Conservation (phyloP, 1,140 invertebrate genomes). For the Drosophila bocki region DNA sequence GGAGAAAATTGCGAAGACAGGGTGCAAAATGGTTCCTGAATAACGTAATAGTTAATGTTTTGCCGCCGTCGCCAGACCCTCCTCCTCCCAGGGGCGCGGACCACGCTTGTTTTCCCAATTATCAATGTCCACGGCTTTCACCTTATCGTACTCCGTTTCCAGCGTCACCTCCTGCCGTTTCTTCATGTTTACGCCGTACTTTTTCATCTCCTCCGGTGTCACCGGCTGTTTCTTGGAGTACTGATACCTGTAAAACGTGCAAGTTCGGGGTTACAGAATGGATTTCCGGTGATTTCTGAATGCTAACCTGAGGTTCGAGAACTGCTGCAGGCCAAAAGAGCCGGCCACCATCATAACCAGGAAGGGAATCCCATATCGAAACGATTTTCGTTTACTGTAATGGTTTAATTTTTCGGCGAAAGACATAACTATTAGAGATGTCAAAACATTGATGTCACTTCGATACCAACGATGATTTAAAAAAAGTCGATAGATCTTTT, state of each 20-base stretch:
- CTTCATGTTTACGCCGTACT: conserved; percentile 89
- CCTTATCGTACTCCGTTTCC: conserved; percentile 90
- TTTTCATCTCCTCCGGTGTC: conserved; percentile 87
- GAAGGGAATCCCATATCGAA: conserved; percentile 88
- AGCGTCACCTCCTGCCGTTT: conserved; percentile 88
- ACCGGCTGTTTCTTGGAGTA: conserved; percentile 88
- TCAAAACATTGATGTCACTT: neutral
- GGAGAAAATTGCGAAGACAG: neutral
- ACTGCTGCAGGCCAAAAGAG: conserved; percentile 90
- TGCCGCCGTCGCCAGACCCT: conserved; percentile 16
- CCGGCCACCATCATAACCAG: conserved; percentile 89
- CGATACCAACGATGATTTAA: neutral
- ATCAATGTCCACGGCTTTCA: conserved; percentile 90
- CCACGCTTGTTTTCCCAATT: conserved; percentile 93
- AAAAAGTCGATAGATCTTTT: too few relatives aligned
- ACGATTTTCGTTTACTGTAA: conserved; percentile 62
- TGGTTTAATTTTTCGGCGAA: conserved; percentile 68
- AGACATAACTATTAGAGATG: conserved; percentile 51
- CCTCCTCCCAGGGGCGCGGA: conserved; percentile 92
- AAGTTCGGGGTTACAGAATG: neutral
- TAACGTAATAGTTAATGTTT: conserved; percentile 49
- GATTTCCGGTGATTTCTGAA: neutral
- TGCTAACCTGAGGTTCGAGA: conserved; percentile 88
- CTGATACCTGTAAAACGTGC: conserved; percentile 87
- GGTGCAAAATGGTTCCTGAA: neutral